Conservation (phyloP, 2,888 invertebrate species). For the Clivina fossor region DNA sequence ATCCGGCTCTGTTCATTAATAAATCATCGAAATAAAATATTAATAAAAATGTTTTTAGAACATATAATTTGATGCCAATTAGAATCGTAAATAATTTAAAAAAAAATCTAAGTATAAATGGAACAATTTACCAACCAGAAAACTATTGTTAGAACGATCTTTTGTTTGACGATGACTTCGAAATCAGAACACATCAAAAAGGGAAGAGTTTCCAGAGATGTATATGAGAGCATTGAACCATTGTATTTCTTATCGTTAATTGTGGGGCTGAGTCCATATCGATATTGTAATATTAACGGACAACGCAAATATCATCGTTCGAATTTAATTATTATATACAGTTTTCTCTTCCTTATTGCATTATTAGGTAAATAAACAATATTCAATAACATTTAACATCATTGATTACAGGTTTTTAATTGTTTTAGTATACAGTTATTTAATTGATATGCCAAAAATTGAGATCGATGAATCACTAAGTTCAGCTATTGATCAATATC, state of each 20-base stretch:
- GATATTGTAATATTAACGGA: not conserved
- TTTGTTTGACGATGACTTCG: not conserved
- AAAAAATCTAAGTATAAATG: no score
- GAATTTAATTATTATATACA: not conserved
- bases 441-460: not conserved
- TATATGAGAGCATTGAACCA: slow-evolving; percentile 3
- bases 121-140: no score
- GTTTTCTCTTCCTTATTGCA: not conserved
- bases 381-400: not conserved
- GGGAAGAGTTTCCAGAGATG: not conserved
- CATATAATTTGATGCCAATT: no score
- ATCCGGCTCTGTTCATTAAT: no score
- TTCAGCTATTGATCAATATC: not conserved
- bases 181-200: not conserved
- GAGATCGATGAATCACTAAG: not conserved
- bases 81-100: no score
- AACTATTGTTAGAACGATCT: no score
- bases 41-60: no score
- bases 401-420: not conserved
- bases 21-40: no score
- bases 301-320: not conserved
- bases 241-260: not conserved
- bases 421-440: not conserved
- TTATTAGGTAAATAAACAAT: not conserved
- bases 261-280: slow-evolving; percentile 11